These are phyloP conservation scores for Luidia sarsii DNA, from an alignment of 53 echinoderm and acorn worm species.

Conservation along the genomic window DNA sequence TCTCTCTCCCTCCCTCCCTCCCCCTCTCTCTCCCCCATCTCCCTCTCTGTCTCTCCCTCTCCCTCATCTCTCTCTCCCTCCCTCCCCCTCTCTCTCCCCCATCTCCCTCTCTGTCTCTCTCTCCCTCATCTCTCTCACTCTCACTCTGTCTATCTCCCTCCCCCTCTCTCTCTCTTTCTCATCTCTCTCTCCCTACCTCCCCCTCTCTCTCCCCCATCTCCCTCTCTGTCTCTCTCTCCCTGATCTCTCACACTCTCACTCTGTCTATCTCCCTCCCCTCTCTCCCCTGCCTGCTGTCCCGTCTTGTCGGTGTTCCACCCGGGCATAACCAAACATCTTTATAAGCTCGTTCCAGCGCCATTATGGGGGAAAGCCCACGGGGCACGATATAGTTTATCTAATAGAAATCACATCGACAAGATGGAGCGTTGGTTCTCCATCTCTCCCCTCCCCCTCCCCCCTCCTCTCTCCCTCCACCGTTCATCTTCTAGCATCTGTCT, in stretches of 20 bases:
- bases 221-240: background rate
- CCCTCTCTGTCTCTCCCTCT: background rate
- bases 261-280: background rate
- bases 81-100: background rate
- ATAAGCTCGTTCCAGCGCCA: conserved; percentile 23
- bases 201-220: background rate
- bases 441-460: too few relatives aligned
- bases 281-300: background rate
- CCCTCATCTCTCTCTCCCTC: background rate
- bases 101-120: background rate
- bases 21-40: background rate
- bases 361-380: conserved; percentile 8
- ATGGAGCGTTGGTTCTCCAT: too few relatives aligned
- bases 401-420: background rate
- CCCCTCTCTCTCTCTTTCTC: too few relatives aligned
- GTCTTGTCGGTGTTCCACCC: background rate
- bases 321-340: conserved; percentile 21
- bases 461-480: background rate
- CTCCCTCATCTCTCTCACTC: too few relatives aligned
- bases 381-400: background rate
- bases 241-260: background rate
- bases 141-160: too few relatives aligned
- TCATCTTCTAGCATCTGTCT: too few relatives aligned
- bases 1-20: too few relatives aligned
- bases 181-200: too few relatives aligned